Evolutionary conservation across 2,888 invertebrate genomes (phyloP).

Genomic region (Trachelus stipa): DNA sequence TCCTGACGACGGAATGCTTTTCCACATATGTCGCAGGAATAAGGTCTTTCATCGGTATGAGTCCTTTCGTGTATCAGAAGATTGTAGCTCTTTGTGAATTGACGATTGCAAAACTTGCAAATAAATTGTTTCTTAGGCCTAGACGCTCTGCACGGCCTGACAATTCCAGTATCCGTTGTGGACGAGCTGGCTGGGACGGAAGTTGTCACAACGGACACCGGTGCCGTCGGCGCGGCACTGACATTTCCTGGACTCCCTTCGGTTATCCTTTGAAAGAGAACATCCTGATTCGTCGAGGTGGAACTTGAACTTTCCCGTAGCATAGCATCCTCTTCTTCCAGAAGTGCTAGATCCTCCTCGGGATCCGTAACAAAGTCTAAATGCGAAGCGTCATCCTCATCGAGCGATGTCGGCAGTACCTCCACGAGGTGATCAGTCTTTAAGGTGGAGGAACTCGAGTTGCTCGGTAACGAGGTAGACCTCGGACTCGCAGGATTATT

Average conservation of each 20-base stretch:
- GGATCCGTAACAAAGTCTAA: conserved; percentile 60
- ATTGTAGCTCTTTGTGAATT: conserved; percentile 99
- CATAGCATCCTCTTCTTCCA: conserved; percentile 81
- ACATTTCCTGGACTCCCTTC: conserved; percentile 36
- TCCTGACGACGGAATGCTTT: conserved; percentile 99
- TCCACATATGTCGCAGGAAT: conserved; percentile 97
- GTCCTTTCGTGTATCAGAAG: conserved; percentile 98
- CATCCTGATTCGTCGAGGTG: conserved; percentile 43
- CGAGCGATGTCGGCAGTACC: conserved; percentile 35
- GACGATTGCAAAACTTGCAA: conserved; percentile 96
- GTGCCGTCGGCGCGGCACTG: conserved; percentile 13
- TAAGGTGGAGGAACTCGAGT: conserved; percentile 12
- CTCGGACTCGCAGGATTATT: conserved; percentile 68
- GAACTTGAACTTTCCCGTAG: conserved; percentile 68
- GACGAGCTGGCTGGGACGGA: conserved; percentile 12
- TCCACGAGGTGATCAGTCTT: conserved; percentile 31
- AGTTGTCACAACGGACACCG: conserved; percentile 29
- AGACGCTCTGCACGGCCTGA: conserved; percentile 55
- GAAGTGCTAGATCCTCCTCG: conserved; percentile 79
- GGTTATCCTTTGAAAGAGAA: conserved; percentile 55
- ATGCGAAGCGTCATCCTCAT: conserved; percentile 51
- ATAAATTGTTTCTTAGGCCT: conserved; percentile 93
- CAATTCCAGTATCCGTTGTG: conserved; percentile 35
- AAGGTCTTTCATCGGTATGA: conserved; percentile 96
- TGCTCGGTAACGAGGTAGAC: conserved; percentile 3